phyloP scores from a whole-genome alignment of 1,140 invertebrate genomes.

The Drosophila oshimai region DNA sequence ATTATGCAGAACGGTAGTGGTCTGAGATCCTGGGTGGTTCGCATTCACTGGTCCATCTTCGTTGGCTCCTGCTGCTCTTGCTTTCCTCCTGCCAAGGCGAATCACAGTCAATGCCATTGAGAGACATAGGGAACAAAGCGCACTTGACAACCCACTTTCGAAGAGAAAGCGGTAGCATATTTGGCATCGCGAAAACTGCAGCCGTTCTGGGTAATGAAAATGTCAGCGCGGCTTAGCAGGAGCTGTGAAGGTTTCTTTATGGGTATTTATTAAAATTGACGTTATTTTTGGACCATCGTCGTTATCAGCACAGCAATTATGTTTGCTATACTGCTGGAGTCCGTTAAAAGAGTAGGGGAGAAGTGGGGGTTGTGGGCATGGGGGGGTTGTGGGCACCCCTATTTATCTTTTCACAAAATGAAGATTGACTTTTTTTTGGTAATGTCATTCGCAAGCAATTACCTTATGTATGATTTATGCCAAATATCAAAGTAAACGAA shows the following conservation, averaged over 20 bases:
- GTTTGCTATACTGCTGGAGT: slow-evolving; percentile 17
- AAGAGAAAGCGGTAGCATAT: neutral
- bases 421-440: too few species aligned
- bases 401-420: too few species aligned
- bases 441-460: too few species aligned
- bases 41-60: slow-evolving; percentile 1
- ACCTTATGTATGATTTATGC: too few species aligned
- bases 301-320: slow-evolving; percentile 62
- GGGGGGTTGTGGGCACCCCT: too few species aligned
- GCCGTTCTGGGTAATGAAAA: slow-evolving; percentile 61
- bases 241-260: slow-evolving; percentile 41
- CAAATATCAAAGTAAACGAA: too few species aligned
- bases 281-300: slow-evolving; percentile 55
- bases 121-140: slow-evolving; percentile 42
- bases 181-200: slow-evolving; percentile 6
- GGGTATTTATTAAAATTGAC: slow-evolving; percentile 73
- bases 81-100: slow-evolving; percentile 21
- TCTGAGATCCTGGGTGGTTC: neutral
- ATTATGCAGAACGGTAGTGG: slow-evolving; percentile 50
- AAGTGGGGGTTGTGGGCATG: too few species aligned
- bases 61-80: neutral
- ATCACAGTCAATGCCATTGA: slow-evolving; percentile 48
- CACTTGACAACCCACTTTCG: slow-evolving; percentile 37
- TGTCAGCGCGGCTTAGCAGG: slow-evolving; percentile 57
- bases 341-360: too few species aligned